Evolutionary conservation across 2,888 invertebrate genomes (phyloP).

Genomic region (Yponomeuta malinellus): DNA sequence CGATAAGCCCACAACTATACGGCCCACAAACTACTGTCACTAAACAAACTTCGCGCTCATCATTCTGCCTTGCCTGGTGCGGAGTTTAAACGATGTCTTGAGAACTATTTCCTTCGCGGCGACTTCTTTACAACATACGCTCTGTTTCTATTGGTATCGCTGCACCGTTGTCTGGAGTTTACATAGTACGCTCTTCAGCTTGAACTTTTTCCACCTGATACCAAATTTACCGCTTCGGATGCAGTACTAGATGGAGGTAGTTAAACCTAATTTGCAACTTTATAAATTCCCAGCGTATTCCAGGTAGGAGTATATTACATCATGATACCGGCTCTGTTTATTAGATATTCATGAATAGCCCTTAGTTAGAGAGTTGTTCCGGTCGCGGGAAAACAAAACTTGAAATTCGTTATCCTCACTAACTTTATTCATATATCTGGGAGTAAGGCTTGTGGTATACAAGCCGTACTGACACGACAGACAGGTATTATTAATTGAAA

Average conservation of each 20-base stretch:
- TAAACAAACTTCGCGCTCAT: constrained; percentile 31
- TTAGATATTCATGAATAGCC: constrained; percentile 12
- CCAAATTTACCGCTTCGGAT: not conserved
- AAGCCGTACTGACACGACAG: not conserved
- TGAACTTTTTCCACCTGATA: not conserved
- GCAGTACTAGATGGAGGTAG: not conserved
- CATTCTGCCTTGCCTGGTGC: constrained; percentile 24
- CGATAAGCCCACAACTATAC: constrained; percentile 36
- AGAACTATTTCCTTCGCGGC: constrained; percentile 13
- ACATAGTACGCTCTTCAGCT: not conserved
- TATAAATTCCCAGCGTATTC: not conserved
- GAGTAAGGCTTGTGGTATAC: not conserved
- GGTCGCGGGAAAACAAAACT: constrained; percentile 12
- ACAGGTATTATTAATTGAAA: constrained; percentile 14
- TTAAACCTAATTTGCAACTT: not conserved
- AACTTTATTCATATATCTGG: constrained; percentile 9
- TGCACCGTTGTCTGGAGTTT: not conserved
- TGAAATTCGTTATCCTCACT: constrained; percentile 13
- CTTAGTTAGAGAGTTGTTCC: constrained; percentile 12
- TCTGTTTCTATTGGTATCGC: constrained; percentile 1
- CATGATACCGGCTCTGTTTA: not conserved
- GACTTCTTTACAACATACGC: constrained; percentile 1
- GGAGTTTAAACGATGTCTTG: constrained; percentile 15
- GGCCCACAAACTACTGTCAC: constrained; percentile 36
- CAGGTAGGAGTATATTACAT: not conserved